Percentiles rank a stretch among this genome's conserved stretches.
Conservation (phyloP, 2,888 invertebrate species). For the Aporophyla lueneburgensis region DNA sequence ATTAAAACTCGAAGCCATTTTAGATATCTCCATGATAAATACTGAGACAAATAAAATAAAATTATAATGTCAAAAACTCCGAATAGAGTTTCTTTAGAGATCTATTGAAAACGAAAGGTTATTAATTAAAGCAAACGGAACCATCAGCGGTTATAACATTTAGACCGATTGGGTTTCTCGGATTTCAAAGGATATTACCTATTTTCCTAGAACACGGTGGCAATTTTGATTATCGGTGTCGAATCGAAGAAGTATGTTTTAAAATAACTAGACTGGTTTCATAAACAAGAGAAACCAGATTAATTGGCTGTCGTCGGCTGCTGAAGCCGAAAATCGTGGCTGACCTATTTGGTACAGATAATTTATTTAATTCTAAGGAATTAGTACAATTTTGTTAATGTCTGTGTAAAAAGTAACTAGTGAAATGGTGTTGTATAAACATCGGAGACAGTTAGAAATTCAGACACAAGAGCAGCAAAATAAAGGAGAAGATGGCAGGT, state of each 20-base stretch:
- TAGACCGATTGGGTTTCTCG: background rate
- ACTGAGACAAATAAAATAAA: background rate
- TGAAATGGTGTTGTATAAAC: conserved; percentile 2
- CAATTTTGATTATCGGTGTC: conserved; percentile 51
- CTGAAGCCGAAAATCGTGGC: conserved; percentile 36
- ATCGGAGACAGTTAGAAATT: conserved; percentile 3
- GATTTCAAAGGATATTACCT: conserved; percentile 40
- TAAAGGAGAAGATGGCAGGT: background rate
- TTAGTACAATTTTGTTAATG: conserved; percentile 40
- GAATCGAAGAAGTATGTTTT: conserved; percentile 40
- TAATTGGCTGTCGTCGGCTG: conserved; percentile 55
- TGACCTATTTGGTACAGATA: conserved; percentile 44
- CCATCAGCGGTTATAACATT: background rate
- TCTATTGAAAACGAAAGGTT: background rate
- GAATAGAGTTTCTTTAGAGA: background rate
- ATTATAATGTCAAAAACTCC: no score
- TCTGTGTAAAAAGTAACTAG: conserved; percentile 22
- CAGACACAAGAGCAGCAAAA: background rate
- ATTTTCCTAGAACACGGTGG: conserved; percentile 33
- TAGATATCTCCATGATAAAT: background rate
- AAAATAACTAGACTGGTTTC: conserved; percentile 39
- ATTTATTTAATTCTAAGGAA: conserved; percentile 51
- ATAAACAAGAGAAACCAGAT: conserved; percentile 46
- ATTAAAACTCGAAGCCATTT: background rate
- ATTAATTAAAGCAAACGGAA: background rate